Conservation (phyloP, 2,113 vertebrate species). For the Piaya cayana region DNA sequence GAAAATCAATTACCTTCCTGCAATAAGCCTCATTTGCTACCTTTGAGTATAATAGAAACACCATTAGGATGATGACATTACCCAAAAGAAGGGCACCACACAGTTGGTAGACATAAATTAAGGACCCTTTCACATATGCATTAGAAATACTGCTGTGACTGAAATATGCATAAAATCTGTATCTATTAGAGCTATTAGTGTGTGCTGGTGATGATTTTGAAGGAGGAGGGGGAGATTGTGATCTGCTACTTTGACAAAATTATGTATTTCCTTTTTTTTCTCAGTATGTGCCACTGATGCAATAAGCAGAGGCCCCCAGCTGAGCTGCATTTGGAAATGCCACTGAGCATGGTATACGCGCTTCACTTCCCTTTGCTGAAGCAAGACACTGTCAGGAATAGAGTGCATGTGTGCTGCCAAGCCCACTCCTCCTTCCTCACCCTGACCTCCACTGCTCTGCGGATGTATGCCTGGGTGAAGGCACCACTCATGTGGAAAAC, state of each 20-base stretch:
- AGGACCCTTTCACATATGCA: constrained; percentile 85
- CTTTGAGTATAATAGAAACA: constrained; percentile 96
- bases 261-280: constrained; percentile 79
- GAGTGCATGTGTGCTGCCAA: constrained; percentile 76
- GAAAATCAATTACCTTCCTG: constrained; percentile 90
- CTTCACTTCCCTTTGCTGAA: constrained; percentile 85
- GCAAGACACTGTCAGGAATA: constrained; percentile 80
- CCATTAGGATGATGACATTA: constrained; percentile 95
- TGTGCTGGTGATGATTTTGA: constrained; percentile 72
- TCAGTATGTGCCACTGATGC: constrained; percentile 80
- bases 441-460: constrained; percentile 75
- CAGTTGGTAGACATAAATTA: constrained; percentile 95
- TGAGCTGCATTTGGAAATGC: constrained; percentile 92
- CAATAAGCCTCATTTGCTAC: constrained; percentile 98
- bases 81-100: constrained; percentile 92
- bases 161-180: constrained; percentile 89
- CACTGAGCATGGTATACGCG: constrained; percentile 90
- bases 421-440: constrained; percentile 72
- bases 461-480: constrained; percentile 78
- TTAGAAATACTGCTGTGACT: constrained; percentile 90
- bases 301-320: constrained; percentile 87
- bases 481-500: constrained; percentile 79
- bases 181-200: constrained; percentile 87
- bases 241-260: constrained; percentile 84
- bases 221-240: constrained; percentile 75